These are phyloP conservation scores for Acanthopleura granulata DNA, from an alignment of 2,888 invertebrate species.

Conservation along the genomic window DNA sequence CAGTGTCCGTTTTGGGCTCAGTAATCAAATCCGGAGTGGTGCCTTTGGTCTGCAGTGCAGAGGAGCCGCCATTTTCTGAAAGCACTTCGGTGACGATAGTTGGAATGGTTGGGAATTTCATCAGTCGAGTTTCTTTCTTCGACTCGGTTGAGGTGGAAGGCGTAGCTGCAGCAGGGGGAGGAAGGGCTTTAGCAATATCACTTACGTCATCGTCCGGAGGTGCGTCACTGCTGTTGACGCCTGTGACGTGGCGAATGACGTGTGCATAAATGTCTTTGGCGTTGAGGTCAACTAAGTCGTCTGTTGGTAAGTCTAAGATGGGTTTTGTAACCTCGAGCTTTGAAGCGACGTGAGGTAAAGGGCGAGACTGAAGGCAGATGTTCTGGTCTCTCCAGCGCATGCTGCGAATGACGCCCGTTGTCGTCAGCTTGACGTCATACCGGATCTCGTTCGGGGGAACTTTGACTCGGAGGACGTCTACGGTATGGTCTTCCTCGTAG, in stretches of 20 bases:
- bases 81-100: constrained; percentile 12
- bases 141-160: neutral
- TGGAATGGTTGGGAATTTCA: constrained; percentile 9
- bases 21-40: neutral
- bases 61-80: neutral
- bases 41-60: neutral
- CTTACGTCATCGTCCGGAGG: neutral
- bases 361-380: constrained; percentile 41
- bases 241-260: neutral
- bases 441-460: neutral
- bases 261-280: constrained; percentile 5
- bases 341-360: constrained; percentile 9
- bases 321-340: neutral
- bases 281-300: neutral
- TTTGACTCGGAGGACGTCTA: neutral
- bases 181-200: neutral
- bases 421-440: constrained; percentile 30
- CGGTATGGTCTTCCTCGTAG: neutral
- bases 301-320: neutral
- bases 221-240: neutral
- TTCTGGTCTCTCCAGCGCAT: constrained; percentile 42
- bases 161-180: neutral
- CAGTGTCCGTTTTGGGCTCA: neutral
- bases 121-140: neutral
- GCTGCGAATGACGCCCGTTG: constrained; percentile 35